Percentiles rank a stretch among this genome's conserved stretches.
Evolutionary conservation across 37 sponge, comb jelly and placozoan genomes (phyloP).

Genomic region (Axinella damicornis): DNA sequence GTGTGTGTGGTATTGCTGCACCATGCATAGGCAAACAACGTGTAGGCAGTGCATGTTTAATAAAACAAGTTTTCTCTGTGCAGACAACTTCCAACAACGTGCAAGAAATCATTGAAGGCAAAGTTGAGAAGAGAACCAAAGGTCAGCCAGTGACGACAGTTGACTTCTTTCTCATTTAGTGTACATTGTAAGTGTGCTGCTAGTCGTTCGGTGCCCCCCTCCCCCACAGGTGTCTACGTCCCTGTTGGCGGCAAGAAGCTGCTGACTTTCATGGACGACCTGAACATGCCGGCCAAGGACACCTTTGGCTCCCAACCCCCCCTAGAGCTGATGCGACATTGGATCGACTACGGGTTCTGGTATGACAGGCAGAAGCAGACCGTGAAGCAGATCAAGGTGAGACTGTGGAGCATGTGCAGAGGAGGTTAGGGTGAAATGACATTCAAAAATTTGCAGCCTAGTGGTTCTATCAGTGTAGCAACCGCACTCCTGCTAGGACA

Average conservation of each 20-base stretch:
- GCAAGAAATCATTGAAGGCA: conserved; percentile 99
- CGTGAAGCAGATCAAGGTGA: conserved; percentile 86
- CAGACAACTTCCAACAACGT: conserved; percentile 97
- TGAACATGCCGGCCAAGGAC: conserved; percentile 99
- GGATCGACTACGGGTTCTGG: conserved; percentile 99
- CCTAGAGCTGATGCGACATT: conserved; percentile 94
- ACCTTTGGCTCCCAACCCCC: conserved; percentile 98
- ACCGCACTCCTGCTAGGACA: too few relatives aligned
- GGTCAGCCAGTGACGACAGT: conserved; percentile 24
- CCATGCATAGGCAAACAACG: too few relatives aligned
- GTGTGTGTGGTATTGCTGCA: too few relatives aligned
- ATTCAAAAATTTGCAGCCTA: too few relatives aligned
- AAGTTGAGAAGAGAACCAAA: conserved; percentile 99
- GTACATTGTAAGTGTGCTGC: background rate
- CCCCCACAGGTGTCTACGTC: conserved; percentile 85
- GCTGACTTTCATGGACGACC: conserved; percentile 96
- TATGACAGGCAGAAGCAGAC: conserved; percentile 95
- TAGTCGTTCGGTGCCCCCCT: background rate
- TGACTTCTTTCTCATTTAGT: background rate
- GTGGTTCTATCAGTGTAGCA: too few relatives aligned
- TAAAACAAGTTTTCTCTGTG: background rate
- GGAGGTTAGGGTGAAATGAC: too few relatives aligned
- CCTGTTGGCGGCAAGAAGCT: conserved; percentile 98
- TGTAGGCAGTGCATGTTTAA: background rate
- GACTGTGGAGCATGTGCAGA: too few relatives aligned